Conservation (phyloP, 2,113 vertebrate genomes). For the Peromyscus californicus region DNA sequence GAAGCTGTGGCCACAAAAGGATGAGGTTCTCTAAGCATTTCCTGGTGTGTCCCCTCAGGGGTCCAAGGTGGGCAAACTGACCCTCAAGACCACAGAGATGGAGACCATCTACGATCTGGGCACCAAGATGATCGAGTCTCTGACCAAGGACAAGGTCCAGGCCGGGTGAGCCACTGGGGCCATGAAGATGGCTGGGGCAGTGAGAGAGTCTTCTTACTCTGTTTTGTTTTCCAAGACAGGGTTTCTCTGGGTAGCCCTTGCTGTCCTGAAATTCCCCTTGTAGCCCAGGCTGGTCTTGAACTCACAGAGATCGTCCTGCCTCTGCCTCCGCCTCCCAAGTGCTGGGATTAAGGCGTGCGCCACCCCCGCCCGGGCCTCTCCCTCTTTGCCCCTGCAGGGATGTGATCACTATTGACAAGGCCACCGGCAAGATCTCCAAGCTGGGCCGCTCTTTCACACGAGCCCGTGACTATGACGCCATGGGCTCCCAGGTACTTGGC, state of each 20-base stretch:
- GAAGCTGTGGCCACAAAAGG: not conserved
- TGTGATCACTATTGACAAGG: constrained; percentile 97
- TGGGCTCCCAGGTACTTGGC: constrained; percentile 93
- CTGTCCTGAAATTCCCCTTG: not conserved
- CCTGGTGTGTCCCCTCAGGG: constrained; percentile 85
- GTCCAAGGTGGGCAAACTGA: constrained; percentile 96
- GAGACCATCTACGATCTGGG: constrained; percentile 97
- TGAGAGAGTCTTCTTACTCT: rapidly evolving
- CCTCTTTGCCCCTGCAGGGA: constrained; percentile 85
- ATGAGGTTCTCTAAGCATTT: not conserved
- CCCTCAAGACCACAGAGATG: constrained; percentile 97
- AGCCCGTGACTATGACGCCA: constrained; percentile 95
- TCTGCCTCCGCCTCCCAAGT: not conserved
- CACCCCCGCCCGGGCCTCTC: not conserved
- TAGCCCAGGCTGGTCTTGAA: not conserved
- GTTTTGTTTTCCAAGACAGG: not conserved
- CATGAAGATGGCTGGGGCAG: rapidly evolving
- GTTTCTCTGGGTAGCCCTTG: not conserved
- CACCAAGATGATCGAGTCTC: constrained; percentile 97
- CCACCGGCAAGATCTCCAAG: constrained; percentile 96
- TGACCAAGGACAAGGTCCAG: constrained; percentile 97
- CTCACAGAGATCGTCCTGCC: not conserved
- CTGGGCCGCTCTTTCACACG: constrained; percentile 96
- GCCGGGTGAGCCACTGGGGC: constrained; percentile 89
- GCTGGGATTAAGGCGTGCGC: not conserved